Base-by-base conservation (phyloP, 2,113 vertebrate species). In the Pao palembangensis region DNA sequence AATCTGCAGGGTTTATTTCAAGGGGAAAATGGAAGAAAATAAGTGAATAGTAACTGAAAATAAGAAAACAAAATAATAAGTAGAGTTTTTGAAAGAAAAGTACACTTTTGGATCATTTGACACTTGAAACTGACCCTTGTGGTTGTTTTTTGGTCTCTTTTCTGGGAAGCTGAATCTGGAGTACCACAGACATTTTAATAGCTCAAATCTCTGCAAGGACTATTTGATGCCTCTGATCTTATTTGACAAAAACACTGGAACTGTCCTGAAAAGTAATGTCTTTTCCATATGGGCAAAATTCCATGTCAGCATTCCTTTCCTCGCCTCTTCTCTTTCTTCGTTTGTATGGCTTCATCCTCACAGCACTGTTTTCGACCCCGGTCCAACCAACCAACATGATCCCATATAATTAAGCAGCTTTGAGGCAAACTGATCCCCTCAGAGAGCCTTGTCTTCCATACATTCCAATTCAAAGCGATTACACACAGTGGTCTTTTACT, bases 381-480 rank as follows among this genome's bases (percentile, higher is more conserved):
- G 71, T 62, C 64, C 71, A 61, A 73, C 62, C 42, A 44, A 47
- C 71, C 72, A 86, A 81, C 80, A 76, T 85, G 71, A 83, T 84
- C 78, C 80, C 69, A 75, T 78, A 80, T 86, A 85, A 85, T 89
- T 79, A 88, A 85, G 25, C 75, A 73, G 76, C 61, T 76, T 79
- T 81, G 86, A 79, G 64, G 77, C 75, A 72, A 84, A 75, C 80
- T 73, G 76, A 82, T 83, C 80, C 79, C 78, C 55, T 73, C 50
- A 42, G 63, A 79, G 59, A 61, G 62, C 53, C 81, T 66, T 76
- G 72, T 83, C 78, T 79, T 78, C 81, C 79, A 82, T 83, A 83
- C 75, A 83, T 84, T 83, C 80, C 79, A 86, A 85, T 87, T 81
- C 81, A 83, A 83, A 82, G 67, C 49, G 79, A 85, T 88, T 84